Evolutionary conservation across 2,113 vertebrate species (phyloP), one percentile per base, ranked within the genome.

Genomic region (Psittacus erithacus): DNA sequence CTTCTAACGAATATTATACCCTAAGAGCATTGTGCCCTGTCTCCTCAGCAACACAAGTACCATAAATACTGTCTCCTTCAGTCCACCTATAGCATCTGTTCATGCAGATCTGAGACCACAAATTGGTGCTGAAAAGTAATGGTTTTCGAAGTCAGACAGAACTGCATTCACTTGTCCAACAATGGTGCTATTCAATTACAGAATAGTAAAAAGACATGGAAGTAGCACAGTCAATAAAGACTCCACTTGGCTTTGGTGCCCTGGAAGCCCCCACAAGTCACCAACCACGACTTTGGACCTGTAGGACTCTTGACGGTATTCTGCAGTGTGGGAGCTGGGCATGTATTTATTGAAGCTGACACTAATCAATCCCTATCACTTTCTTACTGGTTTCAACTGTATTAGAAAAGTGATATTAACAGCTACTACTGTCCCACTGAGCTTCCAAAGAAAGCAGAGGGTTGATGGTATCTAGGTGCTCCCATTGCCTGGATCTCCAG

Each of bases 301-400:
- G 70, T 38, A 64, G 62, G 69, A 71, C 52, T 80, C 47, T 44
- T 15, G 41, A 33, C 55, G 62, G 57, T 74, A 78, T 38, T n/a
- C 60, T 57, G 17, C 60, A 78, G 47, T 2, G 44, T 77, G 57
- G 70, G 73, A 95, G 50, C 65, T 73, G 82, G 75, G 71, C 27
- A 13, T 13, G 33, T 46, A 84, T 62, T 93, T 90, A 91, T 69
- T 87, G 74, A 93, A 88, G 60, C 71, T 92, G 88, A 89, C 82
- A 70, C 68, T 78, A 83, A 92, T 88, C 91, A 96, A 95, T 94
- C 92, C 43, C 79, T 41, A 82, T 86, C 77, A 65, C 80, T 81
- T 93, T 64, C 80, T 91, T 77, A 75, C 86, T 33, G 35, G 46
- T 57, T 93, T 93, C 85, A 65, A 47, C 55, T 88, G 95, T 83